Conservation (phyloP, 2,797 vertebrate genomes). For the Spinus olivaceus region DNA sequence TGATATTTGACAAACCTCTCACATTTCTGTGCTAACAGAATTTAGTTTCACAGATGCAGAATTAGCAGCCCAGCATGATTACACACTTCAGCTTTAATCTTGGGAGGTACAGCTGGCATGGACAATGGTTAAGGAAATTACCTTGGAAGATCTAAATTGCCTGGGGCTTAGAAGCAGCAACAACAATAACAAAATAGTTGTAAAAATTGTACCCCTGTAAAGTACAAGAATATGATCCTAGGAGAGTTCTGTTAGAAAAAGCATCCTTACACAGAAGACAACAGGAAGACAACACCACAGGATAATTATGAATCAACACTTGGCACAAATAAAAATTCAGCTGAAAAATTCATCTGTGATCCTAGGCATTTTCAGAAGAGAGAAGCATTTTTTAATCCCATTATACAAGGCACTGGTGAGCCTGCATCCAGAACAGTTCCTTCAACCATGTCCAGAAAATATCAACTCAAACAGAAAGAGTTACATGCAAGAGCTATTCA, state of each 20-base stretch:
- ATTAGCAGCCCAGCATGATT: slow-evolving; percentile 38
- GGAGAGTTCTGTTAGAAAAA: not conserved
- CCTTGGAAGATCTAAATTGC: not conserved
- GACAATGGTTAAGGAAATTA: not conserved
- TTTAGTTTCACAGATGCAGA: slow-evolving; percentile 41
- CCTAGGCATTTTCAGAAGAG: not conserved
- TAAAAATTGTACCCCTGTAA: not conserved
- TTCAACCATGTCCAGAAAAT: not conserved
- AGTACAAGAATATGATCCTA: not conserved
- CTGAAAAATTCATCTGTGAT: not conserved
- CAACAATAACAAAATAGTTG: not conserved
- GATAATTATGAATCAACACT: not conserved
- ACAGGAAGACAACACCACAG: not conserved
- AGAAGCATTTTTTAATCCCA: not conserved
- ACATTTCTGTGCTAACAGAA: not conserved
- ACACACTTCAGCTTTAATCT: slow-evolving; percentile 6
- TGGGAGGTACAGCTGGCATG: slow-evolving; percentile 16
- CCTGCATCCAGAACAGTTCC: not conserved
- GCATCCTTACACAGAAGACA: not conserved
- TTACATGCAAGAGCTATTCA: not conserved
- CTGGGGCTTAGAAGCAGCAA: not conserved
- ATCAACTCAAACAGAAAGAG: not conserved
- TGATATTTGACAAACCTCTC: slow-evolving; percentile 35
- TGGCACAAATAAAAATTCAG: not conserved
- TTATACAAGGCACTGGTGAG: not conserved